Evolutionary conservation across 2,888 invertebrate species (phyloP).

Genomic region (Scaptomyza flava): DNA sequence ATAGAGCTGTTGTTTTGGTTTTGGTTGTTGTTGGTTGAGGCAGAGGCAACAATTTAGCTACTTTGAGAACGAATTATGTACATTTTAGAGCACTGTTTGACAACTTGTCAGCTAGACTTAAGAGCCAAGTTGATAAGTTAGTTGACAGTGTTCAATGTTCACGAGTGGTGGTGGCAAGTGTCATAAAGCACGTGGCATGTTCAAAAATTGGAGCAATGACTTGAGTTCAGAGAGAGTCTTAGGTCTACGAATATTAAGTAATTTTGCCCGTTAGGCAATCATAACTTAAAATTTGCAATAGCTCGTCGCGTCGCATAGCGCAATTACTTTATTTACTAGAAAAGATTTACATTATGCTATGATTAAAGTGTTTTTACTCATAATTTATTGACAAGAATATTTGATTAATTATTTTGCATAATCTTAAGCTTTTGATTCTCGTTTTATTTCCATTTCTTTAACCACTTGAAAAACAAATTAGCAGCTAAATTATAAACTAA

Average conservation of each 20-base stretch:
- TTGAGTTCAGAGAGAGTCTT: conserved; percentile 4
- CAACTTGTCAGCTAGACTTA: conserved; percentile 49
- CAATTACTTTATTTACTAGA: neutral
- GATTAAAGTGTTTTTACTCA: too few relatives aligned
- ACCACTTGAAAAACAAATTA: conserved; percentile 41
- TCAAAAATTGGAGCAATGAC: conserved; percentile 15
- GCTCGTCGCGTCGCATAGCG: too few relatives aligned
- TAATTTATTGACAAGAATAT: too few relatives aligned
- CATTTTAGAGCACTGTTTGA: conserved; percentile 58
- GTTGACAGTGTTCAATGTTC: conserved; percentile 14
- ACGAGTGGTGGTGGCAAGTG: conserved; percentile 2
- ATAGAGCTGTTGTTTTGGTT: conserved; percentile 26
- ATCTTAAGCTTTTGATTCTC: too few relatives aligned
- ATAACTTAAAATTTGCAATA: conserved; percentile 4
- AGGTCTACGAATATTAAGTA: conserved; percentile 19
- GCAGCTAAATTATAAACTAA: conserved; percentile 56
- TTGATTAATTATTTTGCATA: too few relatives aligned
- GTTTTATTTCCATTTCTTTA: too few relatives aligned
- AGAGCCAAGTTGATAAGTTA: conserved; percentile 20
- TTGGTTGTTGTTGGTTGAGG: neutral
- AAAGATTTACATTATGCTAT: too few relatives aligned
- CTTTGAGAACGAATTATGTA: conserved; percentile 68
- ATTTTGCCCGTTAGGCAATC: neutral
- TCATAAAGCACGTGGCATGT: conserved; percentile 1
- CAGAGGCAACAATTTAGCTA: conserved; percentile 54